phyloP scores from a whole-genome alignment of 2,113 vertebrate genomes.

The Myrmecophaga tridactyla region DNA sequence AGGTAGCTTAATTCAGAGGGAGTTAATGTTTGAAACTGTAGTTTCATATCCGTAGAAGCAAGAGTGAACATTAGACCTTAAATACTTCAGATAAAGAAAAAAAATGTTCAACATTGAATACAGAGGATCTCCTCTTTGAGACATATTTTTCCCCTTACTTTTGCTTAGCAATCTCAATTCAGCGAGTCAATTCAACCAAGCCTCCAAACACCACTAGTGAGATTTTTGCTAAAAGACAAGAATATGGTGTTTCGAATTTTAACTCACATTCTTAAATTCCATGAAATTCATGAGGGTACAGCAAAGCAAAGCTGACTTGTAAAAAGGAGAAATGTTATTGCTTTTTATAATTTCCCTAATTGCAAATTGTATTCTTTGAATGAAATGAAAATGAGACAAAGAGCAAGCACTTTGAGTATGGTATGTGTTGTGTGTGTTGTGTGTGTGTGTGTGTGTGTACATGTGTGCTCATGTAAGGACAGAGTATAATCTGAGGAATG shows the following conservation, averaged over 20 bases:
- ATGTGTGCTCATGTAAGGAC: background rate
- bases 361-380: background rate
- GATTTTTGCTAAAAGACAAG: background rate
- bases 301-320: background rate
- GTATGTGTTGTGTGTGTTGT: background rate
- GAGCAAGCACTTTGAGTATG: background rate
- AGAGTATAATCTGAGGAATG: background rate
- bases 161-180: background rate
- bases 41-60: background rate
- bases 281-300: background rate
- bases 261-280: background rate
- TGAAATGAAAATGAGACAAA: conserved; percentile 12
- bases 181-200: background rate
- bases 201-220: background rate
- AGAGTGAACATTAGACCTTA: background rate
- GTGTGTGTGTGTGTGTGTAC: background rate
- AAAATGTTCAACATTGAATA: background rate
- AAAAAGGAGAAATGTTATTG: background rate
- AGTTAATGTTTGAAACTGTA: background rate
- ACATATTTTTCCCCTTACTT: background rate
- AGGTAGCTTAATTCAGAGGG: background rate
- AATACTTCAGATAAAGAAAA: background rate
- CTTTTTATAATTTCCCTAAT: background rate
- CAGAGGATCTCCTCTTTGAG: background rate
- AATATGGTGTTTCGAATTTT: background rate